Conservation (phyloP, 2,888 invertebrate genomes). For the Lithophane ornitopus region DNA sequence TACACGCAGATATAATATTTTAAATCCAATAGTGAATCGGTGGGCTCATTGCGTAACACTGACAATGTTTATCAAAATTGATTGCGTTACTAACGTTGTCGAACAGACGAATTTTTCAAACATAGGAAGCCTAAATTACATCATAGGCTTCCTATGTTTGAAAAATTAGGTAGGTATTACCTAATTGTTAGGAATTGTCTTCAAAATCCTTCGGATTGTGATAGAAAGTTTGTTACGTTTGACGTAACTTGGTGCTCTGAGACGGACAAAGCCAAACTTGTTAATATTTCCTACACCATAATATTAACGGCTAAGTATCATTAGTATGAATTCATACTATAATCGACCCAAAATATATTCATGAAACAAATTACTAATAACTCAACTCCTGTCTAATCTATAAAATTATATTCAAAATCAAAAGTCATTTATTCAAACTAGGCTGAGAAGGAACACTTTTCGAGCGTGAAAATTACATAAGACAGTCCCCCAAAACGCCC, state of each 20-base stretch:
- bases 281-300: not conserved
- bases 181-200: not conserved
- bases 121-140: no score
- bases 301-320: not conserved
- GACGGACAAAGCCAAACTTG: not conserved
- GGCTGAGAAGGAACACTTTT: no score
- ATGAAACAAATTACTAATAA: not conserved
- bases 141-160: no score
- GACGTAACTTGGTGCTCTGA: not conserved
- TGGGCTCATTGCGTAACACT: not conserved
- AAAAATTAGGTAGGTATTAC: no score
- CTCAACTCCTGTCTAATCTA: not conserved
- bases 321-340: not conserved
- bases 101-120: not conserved
- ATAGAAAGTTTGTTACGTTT: no score
- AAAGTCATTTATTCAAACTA: no score
- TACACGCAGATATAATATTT: not conserved
- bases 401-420: no score
- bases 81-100: not conserved
- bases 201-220: not conserved
- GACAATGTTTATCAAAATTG: not conserved
- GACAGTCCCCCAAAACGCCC: no score
- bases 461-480: no score
- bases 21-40: not conserved
- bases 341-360: not conserved